A percentile compares a stretch with the other conserved stretches of the same genome.
Conservation (phyloP, 2,888 invertebrate species). For the Orthosia gothica region DNA sequence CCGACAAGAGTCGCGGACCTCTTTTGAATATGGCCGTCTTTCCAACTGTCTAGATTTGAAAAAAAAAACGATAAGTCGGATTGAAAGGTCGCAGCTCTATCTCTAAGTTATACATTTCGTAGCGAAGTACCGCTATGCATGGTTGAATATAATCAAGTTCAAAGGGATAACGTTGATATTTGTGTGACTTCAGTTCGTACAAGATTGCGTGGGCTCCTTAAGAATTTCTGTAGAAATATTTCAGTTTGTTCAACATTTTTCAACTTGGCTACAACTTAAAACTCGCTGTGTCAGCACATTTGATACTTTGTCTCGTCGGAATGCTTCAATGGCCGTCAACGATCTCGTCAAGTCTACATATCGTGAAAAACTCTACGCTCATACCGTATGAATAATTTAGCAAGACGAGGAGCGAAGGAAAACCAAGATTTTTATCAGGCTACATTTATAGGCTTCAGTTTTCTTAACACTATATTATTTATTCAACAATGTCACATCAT, state of each 20-base stretch:
- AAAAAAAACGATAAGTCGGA: too few relatives aligned
- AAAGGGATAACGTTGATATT: background rate
- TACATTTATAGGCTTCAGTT: background rate
- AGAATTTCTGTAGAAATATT: background rate
- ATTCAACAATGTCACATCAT: background rate
- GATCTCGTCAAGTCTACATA: constrained; percentile 18
- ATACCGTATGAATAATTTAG: constrained; percentile 23
- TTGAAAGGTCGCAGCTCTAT: background rate
- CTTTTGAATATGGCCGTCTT: background rate
- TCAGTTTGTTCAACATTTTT: background rate
- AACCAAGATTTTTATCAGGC: background rate
- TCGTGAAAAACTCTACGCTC: constrained; percentile 1
- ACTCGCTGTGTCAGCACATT: constrained; percentile 32
- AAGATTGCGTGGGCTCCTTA: background rate
- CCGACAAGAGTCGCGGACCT: constrained; percentile 1
- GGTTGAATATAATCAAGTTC: too few relatives aligned
- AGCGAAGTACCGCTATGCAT: too few relatives aligned
- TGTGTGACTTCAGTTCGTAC: background rate
- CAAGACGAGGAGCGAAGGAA: background rate
- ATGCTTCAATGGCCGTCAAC: constrained; percentile 9
- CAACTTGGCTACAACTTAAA: background rate
- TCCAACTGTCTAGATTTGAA: background rate
- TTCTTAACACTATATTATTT: background rate
- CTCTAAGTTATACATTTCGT: background rate
- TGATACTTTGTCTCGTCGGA: constrained; percentile 14